Conservation (phyloP, 2,888 invertebrate genomes). For the Cryptus armator region DNA sequence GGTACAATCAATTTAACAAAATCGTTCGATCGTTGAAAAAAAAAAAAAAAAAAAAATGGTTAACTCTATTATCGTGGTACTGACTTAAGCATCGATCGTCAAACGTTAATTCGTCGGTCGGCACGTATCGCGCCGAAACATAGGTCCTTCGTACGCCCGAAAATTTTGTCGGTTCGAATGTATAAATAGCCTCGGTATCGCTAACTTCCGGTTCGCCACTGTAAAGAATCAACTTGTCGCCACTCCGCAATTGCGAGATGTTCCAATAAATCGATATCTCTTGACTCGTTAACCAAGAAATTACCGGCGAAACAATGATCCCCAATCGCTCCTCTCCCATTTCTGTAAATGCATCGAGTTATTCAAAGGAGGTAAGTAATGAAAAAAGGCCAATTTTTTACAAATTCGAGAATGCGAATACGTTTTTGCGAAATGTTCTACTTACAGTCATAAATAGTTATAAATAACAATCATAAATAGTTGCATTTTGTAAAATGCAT, state of each 20-base stretch:
- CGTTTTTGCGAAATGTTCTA: no score
- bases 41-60: neutral
- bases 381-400: no score
- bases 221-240: constrained; percentile 75
- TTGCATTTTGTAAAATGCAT: no score
- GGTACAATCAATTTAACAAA: neutral
- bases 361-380: no score
- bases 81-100: constrained; percentile 75
- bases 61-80: constrained; percentile 57
- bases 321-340: constrained; percentile 73
- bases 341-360: constrained; percentile 63
- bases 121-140: constrained; percentile 73
- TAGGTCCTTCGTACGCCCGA: constrained; percentile 76
- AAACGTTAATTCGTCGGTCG: constrained; percentile 74
- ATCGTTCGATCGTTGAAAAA: neutral
- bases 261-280: constrained; percentile 80
- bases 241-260: constrained; percentile 70
- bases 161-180: constrained; percentile 64
- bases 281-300: constrained; percentile 69
- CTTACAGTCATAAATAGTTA: no score
- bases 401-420: no score
- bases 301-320: constrained; percentile 78
- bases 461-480: no score
- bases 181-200: constrained; percentile 70
- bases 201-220: constrained; percentile 61